phyloP scores from a whole-genome alignment of 2,888 invertebrate species.

The Vanessa cardui region DNA sequence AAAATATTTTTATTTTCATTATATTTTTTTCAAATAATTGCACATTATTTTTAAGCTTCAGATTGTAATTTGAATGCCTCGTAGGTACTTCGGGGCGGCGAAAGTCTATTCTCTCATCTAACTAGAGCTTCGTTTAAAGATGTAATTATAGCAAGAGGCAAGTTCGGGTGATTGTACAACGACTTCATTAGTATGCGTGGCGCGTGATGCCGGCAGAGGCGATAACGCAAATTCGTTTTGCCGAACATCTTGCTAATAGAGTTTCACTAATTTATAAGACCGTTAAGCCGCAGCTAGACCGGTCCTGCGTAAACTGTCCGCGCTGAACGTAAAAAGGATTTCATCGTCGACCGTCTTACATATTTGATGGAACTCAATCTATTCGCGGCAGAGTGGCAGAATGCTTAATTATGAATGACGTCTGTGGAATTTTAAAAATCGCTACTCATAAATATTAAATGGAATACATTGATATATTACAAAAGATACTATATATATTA shows the following conservation, averaged over 20 bases:
- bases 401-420: slow-evolving; percentile 69
- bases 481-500: neutral
- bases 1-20: slow-evolving; percentile 27
- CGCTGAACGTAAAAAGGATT: slow-evolving; percentile 75
- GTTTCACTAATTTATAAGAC: slow-evolving; percentile 83
- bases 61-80: slow-evolving; percentile 17
- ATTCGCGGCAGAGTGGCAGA: slow-evolving; percentile 57
- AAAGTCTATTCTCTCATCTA: slow-evolving; percentile 40
- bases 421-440: slow-evolving; percentile 61
- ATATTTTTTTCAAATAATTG: slow-evolving; percentile 12
- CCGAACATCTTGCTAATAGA: slow-evolving; percentile 82
- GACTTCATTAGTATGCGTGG: slow-evolving; percentile 74
- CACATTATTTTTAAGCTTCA: neutral
- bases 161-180: slow-evolving; percentile 62
- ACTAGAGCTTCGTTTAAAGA: slow-evolving; percentile 75
- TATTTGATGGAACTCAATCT: slow-evolving; percentile 73
- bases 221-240: slow-evolving; percentile 83
- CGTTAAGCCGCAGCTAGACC: slow-evolving; percentile 64
- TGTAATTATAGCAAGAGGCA: slow-evolving; percentile 76
- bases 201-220: slow-evolving; percentile 70
- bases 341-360: slow-evolving; percentile 72
- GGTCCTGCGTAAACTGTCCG: slow-evolving; percentile 73
- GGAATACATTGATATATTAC: neutral
- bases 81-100: slow-evolving; percentile 35
- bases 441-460: slow-evolving; percentile 43